Base-by-base conservation (phyloP, 2,797 vertebrate genomes). In the Hoplostethus atlanticus region DNA sequence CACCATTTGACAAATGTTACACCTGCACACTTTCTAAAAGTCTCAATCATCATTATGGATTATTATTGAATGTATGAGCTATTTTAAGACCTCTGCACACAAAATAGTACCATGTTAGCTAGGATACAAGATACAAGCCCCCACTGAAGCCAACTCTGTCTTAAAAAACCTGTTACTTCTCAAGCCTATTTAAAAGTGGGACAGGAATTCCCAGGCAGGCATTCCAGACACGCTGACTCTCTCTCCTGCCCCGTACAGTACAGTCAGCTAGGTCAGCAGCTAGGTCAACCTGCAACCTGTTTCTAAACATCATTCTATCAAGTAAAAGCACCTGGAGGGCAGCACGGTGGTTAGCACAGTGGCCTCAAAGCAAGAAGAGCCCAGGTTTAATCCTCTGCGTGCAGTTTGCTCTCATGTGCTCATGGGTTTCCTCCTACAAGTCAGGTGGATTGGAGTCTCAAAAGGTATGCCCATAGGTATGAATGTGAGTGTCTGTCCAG, bases 101-200 rank as follows among this genome's bases (percentile, higher is more conserved):
- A 69, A 7, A 52, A 25, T 28, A 17, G 17, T 5, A 25, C n/a
- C 2, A 46, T n/a, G n/a, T 7, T 48, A 48, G 66, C 57, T 56
- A 64, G 73, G 77, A 76, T 59, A 21, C 21, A 21, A 21, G 21
- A 21, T 21, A 21, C 21, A 21, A 21, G 21, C 21, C 71, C 66
- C 69, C 65, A 56, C 50, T 17, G 62, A 75, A 80, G 73, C 60
- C 55, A 76, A 53, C 73, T 70, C 74, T 59, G 65, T 73, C 83
- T 77, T 67, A 75, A 68, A 63, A 69, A 52, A 12, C 40, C 73
- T 73, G 66, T 21, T 70, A 77, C 76, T 62, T 90, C 87, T 78
- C 34, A 2, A 9, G 73, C 89, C 92, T 93, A 91, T 93, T 92
- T 93, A 88, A 93, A 93, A 90, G 88, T 62, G 79, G 65, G 79